These are phyloP conservation scores for Nomada ruficornis DNA, from an alignment of 2,888 invertebrate species.

Conservation along the genomic window DNA sequence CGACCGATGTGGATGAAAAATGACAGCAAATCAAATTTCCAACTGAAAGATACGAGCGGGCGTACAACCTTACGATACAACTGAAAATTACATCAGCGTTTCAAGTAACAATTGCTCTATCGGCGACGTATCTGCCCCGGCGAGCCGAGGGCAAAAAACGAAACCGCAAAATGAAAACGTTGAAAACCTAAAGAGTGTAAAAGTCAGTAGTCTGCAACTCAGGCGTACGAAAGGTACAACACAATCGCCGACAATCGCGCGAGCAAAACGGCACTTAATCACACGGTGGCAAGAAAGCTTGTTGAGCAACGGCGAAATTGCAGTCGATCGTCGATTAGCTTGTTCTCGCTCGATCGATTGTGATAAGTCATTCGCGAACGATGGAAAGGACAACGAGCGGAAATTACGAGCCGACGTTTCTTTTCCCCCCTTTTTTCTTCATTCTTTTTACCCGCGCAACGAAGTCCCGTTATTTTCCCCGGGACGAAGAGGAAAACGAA, in stretches of 20 bases:
- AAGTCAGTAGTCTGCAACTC: too few relatives aligned
- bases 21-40: too few relatives aligned
- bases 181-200: background rate
- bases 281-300: slow-evolving; percentile 26
- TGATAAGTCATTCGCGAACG: slow-evolving; percentile 20
- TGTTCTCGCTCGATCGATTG: background rate
- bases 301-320: slow-evolving; percentile 44
- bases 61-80: too few relatives aligned
- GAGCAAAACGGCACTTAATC: slow-evolving; percentile 38
- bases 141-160: background rate
- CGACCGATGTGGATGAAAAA: too few relatives aligned
- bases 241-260: slow-evolving; percentile 19
- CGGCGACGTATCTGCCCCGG: background rate
- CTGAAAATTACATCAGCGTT: too few relatives aligned
- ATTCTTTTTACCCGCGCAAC: too few relatives aligned
- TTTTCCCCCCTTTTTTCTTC: background rate
- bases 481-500: background rate
- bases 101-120: background rate
- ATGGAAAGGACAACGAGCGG: background rate
- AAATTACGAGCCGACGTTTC: background rate
- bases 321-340: slow-evolving; percentile 23
- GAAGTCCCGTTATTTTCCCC: slow-evolving; percentile 44
- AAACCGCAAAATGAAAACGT: background rate
- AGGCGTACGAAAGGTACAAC: background rate
- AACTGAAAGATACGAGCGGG: too few relatives aligned